Evolutionary conservation across 2,888 invertebrate species (phyloP).

Genomic region (Drosophila pseudotakahashii): DNA sequence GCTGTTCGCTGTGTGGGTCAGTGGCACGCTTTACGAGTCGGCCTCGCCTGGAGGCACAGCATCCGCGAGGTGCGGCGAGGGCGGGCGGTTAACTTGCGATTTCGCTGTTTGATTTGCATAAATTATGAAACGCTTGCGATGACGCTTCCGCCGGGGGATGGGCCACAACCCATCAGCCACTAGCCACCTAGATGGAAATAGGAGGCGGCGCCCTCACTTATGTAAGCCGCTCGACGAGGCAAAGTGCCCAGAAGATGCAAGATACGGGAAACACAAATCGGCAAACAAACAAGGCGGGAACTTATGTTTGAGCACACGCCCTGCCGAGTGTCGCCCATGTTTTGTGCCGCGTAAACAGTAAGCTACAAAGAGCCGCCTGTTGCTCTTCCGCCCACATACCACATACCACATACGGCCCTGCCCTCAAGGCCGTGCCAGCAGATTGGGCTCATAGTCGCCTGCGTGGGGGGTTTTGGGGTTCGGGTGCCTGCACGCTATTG

Average conservation of each 20-base stretch:
- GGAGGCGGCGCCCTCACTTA: conserved; percentile 40
- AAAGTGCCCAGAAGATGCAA: conserved; percentile 34
- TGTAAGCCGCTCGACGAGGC: conserved; percentile 29
- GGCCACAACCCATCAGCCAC: conserved; percentile 27
- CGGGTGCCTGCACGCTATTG: conserved; percentile 50
- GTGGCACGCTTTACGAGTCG: conserved; percentile 62
- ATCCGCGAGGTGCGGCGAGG: conserved; percentile 16
- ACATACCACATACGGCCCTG: background rate
- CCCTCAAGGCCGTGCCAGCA: conserved; percentile 12
- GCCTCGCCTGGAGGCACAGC: conserved; percentile 34
- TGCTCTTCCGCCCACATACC: conserved; percentile 9
- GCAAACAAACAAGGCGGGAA: conserved; percentile 62
- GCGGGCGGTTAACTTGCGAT: conserved; percentile 24
- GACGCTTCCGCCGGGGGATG: conserved; percentile 54
- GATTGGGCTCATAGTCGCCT: conserved; percentile 16
- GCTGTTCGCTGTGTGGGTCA: conserved; percentile 68
- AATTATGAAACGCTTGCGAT: conserved; percentile 62
- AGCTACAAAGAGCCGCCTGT: conserved; percentile 40
- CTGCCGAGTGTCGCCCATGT: conserved; percentile 38
- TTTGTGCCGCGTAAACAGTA: conserved; percentile 62
- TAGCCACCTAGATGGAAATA: conserved; percentile 16
- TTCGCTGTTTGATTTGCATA: conserved; percentile 55
- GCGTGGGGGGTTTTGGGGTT: background rate
- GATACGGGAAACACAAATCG: conserved; percentile 57
- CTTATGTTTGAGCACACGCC: conserved; percentile 15